These are phyloP conservation scores for Laothoe populi DNA, from an alignment of 2,888 invertebrate genomes.

Conservation along the genomic window DNA sequence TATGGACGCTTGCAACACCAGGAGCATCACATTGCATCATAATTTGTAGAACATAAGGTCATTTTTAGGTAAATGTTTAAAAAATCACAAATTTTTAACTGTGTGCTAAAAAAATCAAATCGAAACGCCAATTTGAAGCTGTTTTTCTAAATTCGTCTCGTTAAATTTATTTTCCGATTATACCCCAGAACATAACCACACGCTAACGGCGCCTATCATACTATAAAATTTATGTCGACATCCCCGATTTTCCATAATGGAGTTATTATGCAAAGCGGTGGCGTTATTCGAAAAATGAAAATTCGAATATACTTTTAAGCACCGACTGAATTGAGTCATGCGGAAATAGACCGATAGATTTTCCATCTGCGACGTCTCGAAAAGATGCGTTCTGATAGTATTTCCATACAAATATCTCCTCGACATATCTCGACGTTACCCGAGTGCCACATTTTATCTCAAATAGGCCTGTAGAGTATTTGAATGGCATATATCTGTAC, in stretches of 20 bases:
- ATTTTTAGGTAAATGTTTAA: background rate
- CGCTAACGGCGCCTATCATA: constrained; percentile 49
- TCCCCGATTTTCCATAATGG: constrained; percentile 55
- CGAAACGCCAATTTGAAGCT: background rate
- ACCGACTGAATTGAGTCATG: constrained; percentile 41
- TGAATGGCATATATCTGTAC: constrained; percentile 21
- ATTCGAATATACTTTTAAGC: constrained; percentile 41
- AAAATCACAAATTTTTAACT: no score
- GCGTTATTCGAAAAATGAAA: constrained; percentile 50
- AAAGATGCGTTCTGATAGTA: constrained; percentile 1
- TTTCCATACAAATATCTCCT: constrained; percentile 20
- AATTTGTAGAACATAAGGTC: no score
- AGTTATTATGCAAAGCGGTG: constrained; percentile 52
- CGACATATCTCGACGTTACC: constrained; percentile 3
- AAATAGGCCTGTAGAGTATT: constrained; percentile 1
- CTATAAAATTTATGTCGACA: constrained; percentile 55
- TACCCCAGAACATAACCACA: constrained; percentile 24
- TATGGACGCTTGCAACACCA: no score
- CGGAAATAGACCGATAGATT: constrained; percentile 33
- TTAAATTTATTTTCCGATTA: constrained; percentile 16
- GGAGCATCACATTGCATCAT: no score
- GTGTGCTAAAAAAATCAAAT: no score
- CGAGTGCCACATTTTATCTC: constrained; percentile 14
- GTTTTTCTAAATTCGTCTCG: background rate
- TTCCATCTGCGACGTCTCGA: background rate